Evolutionary conservation across 2,797 vertebrate genomes (phyloP).

Genomic region (Euthynnus affinis): DNA sequence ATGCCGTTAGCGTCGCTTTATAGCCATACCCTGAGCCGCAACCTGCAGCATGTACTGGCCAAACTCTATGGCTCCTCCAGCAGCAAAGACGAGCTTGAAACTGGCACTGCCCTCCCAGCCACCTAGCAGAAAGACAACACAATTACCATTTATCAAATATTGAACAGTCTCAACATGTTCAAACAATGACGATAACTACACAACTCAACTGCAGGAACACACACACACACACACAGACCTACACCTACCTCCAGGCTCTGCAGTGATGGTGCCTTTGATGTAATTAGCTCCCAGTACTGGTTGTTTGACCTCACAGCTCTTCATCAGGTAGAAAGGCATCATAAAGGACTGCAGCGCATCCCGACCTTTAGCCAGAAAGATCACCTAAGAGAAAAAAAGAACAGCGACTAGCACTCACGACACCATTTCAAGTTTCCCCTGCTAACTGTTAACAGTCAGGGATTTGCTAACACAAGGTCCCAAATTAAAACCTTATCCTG

Average conservation of each 20-base stretch:
- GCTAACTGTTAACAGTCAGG: not conserved
- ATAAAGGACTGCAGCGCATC: slow-evolving; percentile 95
- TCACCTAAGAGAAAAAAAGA: slow-evolving; percentile 85
- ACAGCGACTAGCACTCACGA: not conserved
- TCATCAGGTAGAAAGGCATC: slow-evolving; percentile 98
- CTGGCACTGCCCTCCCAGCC: slow-evolving; percentile 94
- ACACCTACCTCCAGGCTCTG: slow-evolving; percentile 93
- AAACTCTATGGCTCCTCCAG: slow-evolving; percentile 97
- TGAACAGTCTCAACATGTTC: too few species aligned
- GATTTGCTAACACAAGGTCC: not conserved
- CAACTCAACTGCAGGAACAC: not conserved
- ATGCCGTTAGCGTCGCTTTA: not conserved
- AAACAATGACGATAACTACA: not conserved
- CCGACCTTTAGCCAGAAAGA: slow-evolving; percentile 94
- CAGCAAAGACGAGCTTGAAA: slow-evolving; percentile 92
- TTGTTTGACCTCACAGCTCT: slow-evolving; percentile 97
- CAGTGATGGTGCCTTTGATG: slow-evolving; percentile 91
- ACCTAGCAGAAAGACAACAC: slow-evolving; percentile 78
- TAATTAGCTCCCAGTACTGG: slow-evolving; percentile 98
- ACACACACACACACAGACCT: too few species aligned
- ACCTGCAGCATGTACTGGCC: slow-evolving; percentile 96
- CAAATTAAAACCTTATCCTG: not conserved
- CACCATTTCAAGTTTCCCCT: not conserved
- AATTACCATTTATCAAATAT: not conserved
- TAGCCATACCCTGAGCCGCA: slow-evolving; percentile 91